Percentiles rank a stretch among this genome's conserved stretches.
phyloP scores from a whole-genome alignment of 2,888 invertebrate genomes.

The Gymnocheta viridis region DNA sequence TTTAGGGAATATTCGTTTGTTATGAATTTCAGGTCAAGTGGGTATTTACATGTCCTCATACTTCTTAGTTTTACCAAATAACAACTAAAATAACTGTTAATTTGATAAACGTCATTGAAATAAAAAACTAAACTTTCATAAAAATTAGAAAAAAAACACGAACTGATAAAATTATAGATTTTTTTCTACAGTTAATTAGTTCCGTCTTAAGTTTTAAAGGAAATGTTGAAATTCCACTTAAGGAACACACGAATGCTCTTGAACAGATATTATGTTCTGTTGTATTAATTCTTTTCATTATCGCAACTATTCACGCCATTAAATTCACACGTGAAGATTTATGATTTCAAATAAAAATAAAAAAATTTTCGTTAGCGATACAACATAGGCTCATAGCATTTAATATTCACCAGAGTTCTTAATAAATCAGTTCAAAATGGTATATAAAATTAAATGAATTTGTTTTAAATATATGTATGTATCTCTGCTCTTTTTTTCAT shows the following conservation, averaged over 20 bases:
- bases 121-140: not conserved
- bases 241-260: not conserved
- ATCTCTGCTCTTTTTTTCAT: not conserved
- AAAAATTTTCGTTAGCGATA: not conserved
- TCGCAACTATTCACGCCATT: constrained; percentile 20
- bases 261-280: not conserved
- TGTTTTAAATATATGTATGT: constrained; percentile 8
- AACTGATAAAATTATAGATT: not conserved
- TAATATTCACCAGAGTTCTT: constrained; percentile 42
- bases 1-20: too few relatives aligned
- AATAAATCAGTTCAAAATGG: constrained; percentile 13
- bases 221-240: constrained; percentile 1
- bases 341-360: not conserved
- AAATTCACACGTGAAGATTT: constrained; percentile 4
- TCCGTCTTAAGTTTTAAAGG: not conserved
- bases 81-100: constrained; percentile 13
- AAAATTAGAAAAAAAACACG: not conserved
- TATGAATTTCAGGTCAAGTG: too few relatives aligned
- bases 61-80: not conserved
- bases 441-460: constrained; percentile 5
- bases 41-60: not conserved
- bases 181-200: not conserved
- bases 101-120: not conserved
- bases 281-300: not conserved
- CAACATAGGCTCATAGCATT: not conserved